Evolutionary conservation across 1,140 invertebrate species (phyloP).

Genomic region (Sycophaga agraensis): DNA sequence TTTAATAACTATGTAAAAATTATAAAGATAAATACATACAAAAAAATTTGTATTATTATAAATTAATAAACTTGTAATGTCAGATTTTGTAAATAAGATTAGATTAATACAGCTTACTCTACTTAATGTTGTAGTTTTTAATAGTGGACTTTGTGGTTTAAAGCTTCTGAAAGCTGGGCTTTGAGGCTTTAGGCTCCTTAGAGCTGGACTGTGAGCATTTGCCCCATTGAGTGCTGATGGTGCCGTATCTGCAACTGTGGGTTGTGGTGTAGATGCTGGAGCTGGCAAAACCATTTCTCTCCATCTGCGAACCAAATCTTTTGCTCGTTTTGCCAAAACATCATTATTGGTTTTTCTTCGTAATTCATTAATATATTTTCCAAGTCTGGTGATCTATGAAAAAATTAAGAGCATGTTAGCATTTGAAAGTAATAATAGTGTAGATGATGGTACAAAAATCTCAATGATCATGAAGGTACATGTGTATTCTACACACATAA

Average conservation of each 20-base stretch:
- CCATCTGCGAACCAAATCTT: constrained; percentile 89
- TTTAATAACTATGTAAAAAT: not conserved
- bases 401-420: no score
- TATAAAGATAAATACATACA: not conserved
- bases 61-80: not conserved
- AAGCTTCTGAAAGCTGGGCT: constrained; percentile 47
- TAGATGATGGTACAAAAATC: no score
- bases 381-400: constrained; percentile 82
- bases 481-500: no score
- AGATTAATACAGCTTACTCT: constrained; percentile 40
- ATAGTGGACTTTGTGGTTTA: constrained; percentile 52
- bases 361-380: constrained; percentile 91
- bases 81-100: not conserved
- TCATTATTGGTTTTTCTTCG: constrained; percentile 81
- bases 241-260: constrained; percentile 47
- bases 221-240: constrained; percentile 51
- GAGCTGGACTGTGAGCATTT: constrained; percentile 48
- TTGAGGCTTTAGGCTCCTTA: constrained; percentile 49
- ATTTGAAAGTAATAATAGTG: no score
- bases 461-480: no score
- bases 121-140: constrained; percentile 44
- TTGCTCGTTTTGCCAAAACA: constrained; percentile 81
- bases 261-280: constrained; percentile 49
- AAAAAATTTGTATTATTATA: not conserved
- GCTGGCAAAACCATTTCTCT: constrained; percentile 74